These are phyloP conservation scores for Solenodon paradoxus DNA, from an alignment of 2,113 vertebrate genomes.

Conservation along the genomic window DNA sequence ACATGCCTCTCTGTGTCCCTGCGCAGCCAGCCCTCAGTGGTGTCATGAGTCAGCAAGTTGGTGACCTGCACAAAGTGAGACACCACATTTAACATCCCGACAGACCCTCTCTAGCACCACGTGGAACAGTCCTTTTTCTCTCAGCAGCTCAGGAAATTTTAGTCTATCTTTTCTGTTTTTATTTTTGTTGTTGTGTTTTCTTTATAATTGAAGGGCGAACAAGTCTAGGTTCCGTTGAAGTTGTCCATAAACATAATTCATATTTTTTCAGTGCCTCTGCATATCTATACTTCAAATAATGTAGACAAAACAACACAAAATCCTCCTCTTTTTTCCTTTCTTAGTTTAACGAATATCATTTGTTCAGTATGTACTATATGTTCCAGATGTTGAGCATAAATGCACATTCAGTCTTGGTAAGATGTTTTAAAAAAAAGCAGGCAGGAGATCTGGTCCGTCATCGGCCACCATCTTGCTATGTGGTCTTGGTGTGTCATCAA, in stretches of 20 bases:
- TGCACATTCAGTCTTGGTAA: conserved; percentile 96
- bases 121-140: conserved; percentile 82
- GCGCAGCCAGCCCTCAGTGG: conserved; percentile 73
- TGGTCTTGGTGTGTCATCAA: background rate
- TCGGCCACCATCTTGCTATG: background rate
- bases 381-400: conserved; percentile 96
- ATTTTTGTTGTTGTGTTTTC: conserved; percentile 74
- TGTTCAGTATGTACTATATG: conserved; percentile 96
- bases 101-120: conserved; percentile 66
- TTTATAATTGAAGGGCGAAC: conserved; percentile 88
- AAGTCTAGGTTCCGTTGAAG: conserved; percentile 88
- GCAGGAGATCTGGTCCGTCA: background rate
- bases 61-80: conserved; percentile 79
- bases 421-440: conserved; percentile 71
- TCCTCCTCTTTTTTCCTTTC: conserved; percentile 89
- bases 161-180: conserved; percentile 76
- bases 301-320: conserved; percentile 94
- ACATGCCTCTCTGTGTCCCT: conserved; percentile 86
- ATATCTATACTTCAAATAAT: conserved; percentile 97
- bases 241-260: conserved; percentile 92
- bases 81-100: conserved; percentile 78
- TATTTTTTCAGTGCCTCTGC: conserved; percentile 91
- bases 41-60: conserved; percentile 77
- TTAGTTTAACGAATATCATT: conserved; percentile 97
- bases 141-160: conserved; percentile 84